Percentiles rank a stretch among this genome's conserved stretches.
phyloP scores from a whole-genome alignment of 2,888 invertebrate genomes.

The Catotricha subobsoleta region DNA sequence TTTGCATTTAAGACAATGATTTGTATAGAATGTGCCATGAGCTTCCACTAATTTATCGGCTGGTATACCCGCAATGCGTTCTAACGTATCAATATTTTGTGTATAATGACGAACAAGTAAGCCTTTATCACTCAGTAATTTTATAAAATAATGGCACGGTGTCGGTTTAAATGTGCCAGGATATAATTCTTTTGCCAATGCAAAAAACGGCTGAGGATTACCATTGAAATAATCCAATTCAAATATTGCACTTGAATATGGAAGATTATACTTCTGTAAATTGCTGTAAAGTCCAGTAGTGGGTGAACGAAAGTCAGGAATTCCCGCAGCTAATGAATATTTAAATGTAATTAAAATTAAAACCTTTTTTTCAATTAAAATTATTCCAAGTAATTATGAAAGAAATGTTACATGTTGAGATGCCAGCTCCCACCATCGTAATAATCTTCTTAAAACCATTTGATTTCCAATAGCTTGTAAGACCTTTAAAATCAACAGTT shows the following conservation, averaged over 20 bases:
- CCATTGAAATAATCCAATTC: constrained; percentile 70
- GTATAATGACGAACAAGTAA: constrained; percentile 57
- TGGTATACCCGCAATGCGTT: constrained; percentile 67
- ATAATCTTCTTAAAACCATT: constrained; percentile 68
- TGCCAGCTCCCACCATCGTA: constrained; percentile 90
- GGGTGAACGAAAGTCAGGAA: constrained; percentile 90
- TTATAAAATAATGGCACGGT: constrained; percentile 76
- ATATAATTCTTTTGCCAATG: constrained; percentile 73
- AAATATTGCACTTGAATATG: constrained; percentile 84
- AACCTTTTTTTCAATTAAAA: neutral
- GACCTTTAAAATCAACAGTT: constrained; percentile 53
- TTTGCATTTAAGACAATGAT: constrained; percentile 65
- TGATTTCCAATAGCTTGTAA: constrained; percentile 60
- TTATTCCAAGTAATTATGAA: neutral
- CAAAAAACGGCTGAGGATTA: constrained; percentile 86
- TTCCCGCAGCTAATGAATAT: constrained; percentile 61
- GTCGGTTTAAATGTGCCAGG: constrained; percentile 82
- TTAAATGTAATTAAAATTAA: neutral
- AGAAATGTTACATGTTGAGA: constrained; percentile 70
- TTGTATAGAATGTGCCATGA: constrained; percentile 82
- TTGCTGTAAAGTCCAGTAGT: constrained; percentile 84
- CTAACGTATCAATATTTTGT: constrained; percentile 89
- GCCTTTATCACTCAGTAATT: constrained; percentile 66
- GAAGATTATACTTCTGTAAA: constrained; percentile 75
- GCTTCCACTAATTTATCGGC: constrained; percentile 80